Evolutionary conservation across 2,888 invertebrate genomes (phyloP).

Genomic region (Branchipolynoe longqiensis): DNA sequence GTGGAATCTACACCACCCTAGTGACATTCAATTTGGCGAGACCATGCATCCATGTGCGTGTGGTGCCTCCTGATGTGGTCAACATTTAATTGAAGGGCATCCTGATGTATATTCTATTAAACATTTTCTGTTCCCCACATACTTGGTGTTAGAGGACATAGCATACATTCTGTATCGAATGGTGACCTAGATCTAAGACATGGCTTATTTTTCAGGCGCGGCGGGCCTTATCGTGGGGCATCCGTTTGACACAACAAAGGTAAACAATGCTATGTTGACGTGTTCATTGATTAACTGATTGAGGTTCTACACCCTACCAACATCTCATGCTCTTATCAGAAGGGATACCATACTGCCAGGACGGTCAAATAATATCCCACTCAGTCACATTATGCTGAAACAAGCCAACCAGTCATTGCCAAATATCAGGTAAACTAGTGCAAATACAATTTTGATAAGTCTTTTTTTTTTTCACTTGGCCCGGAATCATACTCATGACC

Average conservation of each 20-base stretch:
- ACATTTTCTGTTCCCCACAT: neutral
- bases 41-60: too few relatives aligned
- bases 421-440: neutral
- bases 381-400: too few relatives aligned
- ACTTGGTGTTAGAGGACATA: neutral
- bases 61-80: too few relatives aligned
- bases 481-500: too few relatives aligned
- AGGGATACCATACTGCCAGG: too few relatives aligned
- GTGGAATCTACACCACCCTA: too few relatives aligned
- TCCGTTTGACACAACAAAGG: constrained; percentile 64
- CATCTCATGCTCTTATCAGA: neutral
- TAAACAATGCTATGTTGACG: neutral
- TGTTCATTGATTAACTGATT: neutral
- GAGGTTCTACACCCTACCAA: neutral
- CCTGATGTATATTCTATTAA: neutral
- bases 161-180: neutral
- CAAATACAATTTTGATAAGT: neutral
- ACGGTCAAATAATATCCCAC: too few relatives aligned
- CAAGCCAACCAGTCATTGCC: too few relatives aligned
- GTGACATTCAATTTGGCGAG: too few relatives aligned
- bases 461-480: too few relatives aligned
- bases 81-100: too few relatives aligned
- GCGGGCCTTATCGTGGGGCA: constrained; percentile 62
- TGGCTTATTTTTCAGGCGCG: constrained; percentile 43
- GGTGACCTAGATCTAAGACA: neutral